phyloP scores from a whole-genome alignment of 2,888 invertebrate species.

The Cacoxenus indagator region DNA sequence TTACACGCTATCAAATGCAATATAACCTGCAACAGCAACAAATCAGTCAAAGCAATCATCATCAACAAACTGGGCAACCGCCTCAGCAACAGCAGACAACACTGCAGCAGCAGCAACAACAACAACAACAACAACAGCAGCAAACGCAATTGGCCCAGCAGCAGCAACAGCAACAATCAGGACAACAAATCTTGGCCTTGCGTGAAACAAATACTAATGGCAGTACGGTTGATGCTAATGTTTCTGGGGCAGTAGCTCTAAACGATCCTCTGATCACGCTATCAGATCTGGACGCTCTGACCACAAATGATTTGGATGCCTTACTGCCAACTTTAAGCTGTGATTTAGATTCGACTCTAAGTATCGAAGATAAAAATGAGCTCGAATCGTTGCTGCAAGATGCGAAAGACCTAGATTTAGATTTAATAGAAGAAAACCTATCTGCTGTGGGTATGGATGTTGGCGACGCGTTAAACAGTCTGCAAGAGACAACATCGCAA shows the following conservation, averaged over 20 bases:
- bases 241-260: slow-evolving; percentile 30
- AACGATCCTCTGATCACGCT: slow-evolving; percentile 61
- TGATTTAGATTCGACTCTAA: slow-evolving; percentile 72
- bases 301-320: slow-evolving; percentile 76
- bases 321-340: slow-evolving; percentile 74
- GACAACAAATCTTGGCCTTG: neutral
- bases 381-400: slow-evolving; percentile 69
- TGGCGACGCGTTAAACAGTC: slow-evolving; percentile 53
- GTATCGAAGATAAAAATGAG: slow-evolving; percentile 69
- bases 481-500: slow-evolving; percentile 44
- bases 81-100: slow-evolving; percentile 26
- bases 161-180: slow-evolving; percentile 24
- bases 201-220: slow-evolving; percentile 26
- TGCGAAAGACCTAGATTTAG: slow-evolving; percentile 69
- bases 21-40: slow-evolving; percentile 75
- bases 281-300: slow-evolving; percentile 67
- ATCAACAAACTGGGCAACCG: slow-evolving; percentile 67
- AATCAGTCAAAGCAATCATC: slow-evolving; percentile 41
- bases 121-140: slow-evolving; percentile 26
- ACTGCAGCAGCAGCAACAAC: slow-evolving; percentile 28
- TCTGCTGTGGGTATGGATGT: slow-evolving; percentile 68
- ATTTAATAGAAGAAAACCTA: slow-evolving; percentile 71
- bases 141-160: slow-evolving; percentile 23
- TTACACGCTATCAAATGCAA: slow-evolving; percentile 77
- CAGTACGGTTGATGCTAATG: slow-evolving; percentile 6